Conservation (phyloP, 2,113 vertebrate species). For the Ancistrus triradiatus region DNA sequence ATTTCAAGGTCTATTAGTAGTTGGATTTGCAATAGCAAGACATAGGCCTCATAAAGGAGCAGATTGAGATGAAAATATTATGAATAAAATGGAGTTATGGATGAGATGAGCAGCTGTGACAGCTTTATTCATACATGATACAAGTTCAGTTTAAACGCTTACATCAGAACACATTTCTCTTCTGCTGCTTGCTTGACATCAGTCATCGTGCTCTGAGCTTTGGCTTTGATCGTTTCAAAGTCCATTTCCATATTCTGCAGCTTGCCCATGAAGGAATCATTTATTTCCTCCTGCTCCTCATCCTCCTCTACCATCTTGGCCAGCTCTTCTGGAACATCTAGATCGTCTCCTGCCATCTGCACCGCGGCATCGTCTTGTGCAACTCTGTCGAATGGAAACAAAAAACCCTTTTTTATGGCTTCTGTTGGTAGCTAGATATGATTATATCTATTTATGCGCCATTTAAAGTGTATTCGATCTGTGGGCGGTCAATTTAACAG, state of each 20-base stretch:
- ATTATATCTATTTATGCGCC: neutral
- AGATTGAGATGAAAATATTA: too few relatives aligned
- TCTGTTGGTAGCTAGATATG: too few relatives aligned
- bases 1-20: too few relatives aligned
- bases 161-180: conserved; percentile 51
- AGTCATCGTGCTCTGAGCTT: conserved; percentile 54
- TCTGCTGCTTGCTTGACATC: conserved; percentile 54
- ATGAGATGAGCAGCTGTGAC: too few relatives aligned
- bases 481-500: too few relatives aligned
- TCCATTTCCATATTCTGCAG: conserved; percentile 65
- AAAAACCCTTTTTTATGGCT: too few relatives aligned
- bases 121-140: too few relatives aligned
- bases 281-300: conserved; percentile 63
- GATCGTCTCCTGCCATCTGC: conserved; percentile 59
- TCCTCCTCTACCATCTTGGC: conserved; percentile 68
- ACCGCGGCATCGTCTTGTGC: conserved; percentile 65
- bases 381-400: conserved; percentile 54
- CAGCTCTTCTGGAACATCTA: conserved; percentile 67
- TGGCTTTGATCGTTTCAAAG: conserved; percentile 55
- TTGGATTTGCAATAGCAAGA: too few relatives aligned
- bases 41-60: too few relatives aligned
- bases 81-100: too few relatives aligned
- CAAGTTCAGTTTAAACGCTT: too few relatives aligned
- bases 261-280: conserved; percentile 55
- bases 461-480: too few relatives aligned